phyloP scores from a whole-genome alignment of 2,113 vertebrate species.

The Pica pica region DNA sequence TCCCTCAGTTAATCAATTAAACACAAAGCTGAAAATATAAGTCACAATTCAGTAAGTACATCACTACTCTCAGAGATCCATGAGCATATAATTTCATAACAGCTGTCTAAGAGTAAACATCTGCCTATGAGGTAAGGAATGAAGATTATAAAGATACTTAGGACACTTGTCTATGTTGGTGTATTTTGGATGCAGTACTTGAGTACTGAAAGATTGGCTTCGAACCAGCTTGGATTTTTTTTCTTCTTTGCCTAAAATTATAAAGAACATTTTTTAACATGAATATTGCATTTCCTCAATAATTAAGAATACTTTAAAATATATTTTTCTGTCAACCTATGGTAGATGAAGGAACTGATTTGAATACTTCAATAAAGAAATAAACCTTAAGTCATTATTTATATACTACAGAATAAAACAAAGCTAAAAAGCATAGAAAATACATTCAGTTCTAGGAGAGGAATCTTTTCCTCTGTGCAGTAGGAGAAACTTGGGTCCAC shows the following conservation, averaged over 20 bases:
- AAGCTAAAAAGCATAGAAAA: not conserved
- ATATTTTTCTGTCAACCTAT: not conserved
- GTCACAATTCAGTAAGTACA: not conserved
- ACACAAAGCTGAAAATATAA: not conserved
- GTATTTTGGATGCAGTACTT: slow-evolving; percentile 84
- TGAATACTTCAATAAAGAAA: not conserved
- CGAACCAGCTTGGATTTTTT: slow-evolving; percentile 90
- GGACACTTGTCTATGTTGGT: slow-evolving; percentile 80
- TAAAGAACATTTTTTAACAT: not conserved
- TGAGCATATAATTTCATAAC: not conserved
- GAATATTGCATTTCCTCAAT: not conserved
- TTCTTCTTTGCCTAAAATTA: slow-evolving; percentile 84
- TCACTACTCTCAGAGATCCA: not conserved
- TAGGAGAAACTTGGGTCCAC: not conserved
- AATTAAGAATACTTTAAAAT: not conserved
- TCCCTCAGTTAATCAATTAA: not conserved
- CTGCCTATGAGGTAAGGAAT: not conserved
- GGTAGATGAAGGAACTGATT: not conserved
- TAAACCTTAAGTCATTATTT: not conserved
- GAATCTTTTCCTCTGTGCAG: not conserved
- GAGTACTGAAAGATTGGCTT: slow-evolving; percentile 92
- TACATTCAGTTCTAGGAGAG: not conserved
- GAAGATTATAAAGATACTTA: slow-evolving; percentile 71
- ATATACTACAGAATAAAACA: not conserved
- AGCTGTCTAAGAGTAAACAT: not conserved